These are phyloP conservation scores for Rhyzopertha dominica DNA, from an alignment of 1,140 invertebrate genomes.

Conservation along the genomic window DNA sequence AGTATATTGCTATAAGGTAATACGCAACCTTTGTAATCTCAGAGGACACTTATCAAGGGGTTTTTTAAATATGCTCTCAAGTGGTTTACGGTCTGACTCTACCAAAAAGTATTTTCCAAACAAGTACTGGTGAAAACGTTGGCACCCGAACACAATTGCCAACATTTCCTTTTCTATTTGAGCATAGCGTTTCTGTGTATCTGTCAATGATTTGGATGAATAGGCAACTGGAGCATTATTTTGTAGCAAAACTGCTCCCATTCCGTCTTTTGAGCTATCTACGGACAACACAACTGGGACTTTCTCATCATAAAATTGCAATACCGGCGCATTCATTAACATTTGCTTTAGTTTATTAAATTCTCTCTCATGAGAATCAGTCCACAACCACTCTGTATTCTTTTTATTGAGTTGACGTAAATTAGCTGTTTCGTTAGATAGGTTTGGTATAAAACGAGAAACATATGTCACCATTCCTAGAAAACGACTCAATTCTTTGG, in stretches of 20 bases:
- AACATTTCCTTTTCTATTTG: constrained; percentile 16
- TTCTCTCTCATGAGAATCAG: not conserved
- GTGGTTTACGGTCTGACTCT: constrained; percentile 45
- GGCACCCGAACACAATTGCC: constrained; percentile 37
- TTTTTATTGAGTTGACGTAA: not conserved
- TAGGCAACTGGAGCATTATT: constrained; percentile 32
- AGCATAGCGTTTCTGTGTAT: not conserved
- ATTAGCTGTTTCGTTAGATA: not conserved
- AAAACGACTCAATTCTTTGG: not conserved
- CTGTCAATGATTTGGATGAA: constrained; percentile 35
- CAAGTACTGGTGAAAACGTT: constrained; percentile 36
- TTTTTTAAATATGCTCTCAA: constrained; percentile 43
- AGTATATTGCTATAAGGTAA: too few species aligned
- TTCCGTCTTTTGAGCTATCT: constrained; percentile 29
- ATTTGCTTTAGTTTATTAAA: constrained; percentile 1
- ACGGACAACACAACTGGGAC: constrained; percentile 24
- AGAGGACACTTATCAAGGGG: constrained; percentile 40
- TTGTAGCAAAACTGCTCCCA: constrained; percentile 35
- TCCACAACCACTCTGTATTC: not conserved
- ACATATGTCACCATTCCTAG: not conserved
- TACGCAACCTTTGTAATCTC: constrained; percentile 43
- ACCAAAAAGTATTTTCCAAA: constrained; percentile 34
- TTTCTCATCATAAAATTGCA: constrained; percentile 27
- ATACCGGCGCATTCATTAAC: not conserved
- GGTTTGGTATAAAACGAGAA: constrained; percentile 1